Evolutionary conservation across 2,888 invertebrate species (phyloP), one percentile per base, ranked within the genome.

Genomic region (Drepana falcataria): DNA sequence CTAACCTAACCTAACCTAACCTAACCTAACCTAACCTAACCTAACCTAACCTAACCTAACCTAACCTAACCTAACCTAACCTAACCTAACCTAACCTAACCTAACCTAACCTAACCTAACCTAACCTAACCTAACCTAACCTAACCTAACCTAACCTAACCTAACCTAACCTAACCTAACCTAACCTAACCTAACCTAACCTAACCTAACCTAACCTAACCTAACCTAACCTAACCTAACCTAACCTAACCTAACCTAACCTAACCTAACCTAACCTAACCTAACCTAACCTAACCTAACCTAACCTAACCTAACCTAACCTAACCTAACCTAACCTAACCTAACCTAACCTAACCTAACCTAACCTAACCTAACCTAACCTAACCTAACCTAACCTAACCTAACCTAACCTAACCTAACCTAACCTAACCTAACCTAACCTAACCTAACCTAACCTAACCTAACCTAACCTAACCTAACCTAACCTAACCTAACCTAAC

Each of bases 151-250:
- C 61, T 60, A 59, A 64, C 61, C 59, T 59, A 56, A 59, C 59
- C 62, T 59, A 59, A 62, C 62, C 62, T 59, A 62, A 62, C 62
- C 62, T 62, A 62, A 62, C 61, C 62, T 62, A 59, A 62, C 62
- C 61, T 58, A 62, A 62, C 60, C 60, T 57, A 61, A 61, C 61
- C 61, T 59, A 59, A 61, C 61, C 61, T 59, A 61, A 61, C 51
- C 60, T 58, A 60, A 60, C 61, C 61, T 58, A 59, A 61, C 61
- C 61, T 59, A 61, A 61, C 61, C 61, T 58, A 60, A 61, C 61
- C 61, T 59, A 59, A 59, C 61, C 61, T 59, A 59, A 59, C 61
- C 61, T 59, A 56, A 58, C 58, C 58, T 57, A 61, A 59, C 61
- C 58, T 56, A 58, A 58, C 56, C 56, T 59, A 55, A 59, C 56